A percentile compares a stretch with the other conserved stretches of the same genome.
These are phyloP conservation scores for Lytechinus variegatus DNA, from an alignment of 35 echinoderm and acorn worm species.

Conservation along the genomic window DNA sequence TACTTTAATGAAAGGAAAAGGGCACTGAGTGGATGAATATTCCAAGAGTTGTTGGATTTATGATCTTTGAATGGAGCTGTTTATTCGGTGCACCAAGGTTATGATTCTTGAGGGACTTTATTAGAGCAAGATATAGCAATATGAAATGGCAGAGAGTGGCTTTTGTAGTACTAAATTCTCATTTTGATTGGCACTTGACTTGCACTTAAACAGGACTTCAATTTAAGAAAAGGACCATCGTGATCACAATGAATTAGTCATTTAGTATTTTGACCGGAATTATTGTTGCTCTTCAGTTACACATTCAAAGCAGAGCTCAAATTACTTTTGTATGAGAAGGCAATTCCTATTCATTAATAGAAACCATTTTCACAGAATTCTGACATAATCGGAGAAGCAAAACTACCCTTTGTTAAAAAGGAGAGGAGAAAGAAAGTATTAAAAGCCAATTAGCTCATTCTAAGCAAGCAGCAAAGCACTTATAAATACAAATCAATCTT, in stretches of 20 bases:
- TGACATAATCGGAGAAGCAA: neutral
- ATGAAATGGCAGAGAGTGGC: neutral
- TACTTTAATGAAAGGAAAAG: neutral
- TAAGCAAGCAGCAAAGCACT: neutral
- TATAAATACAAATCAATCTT: neutral
- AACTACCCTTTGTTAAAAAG: neutral
- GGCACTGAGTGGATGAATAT: neutral
- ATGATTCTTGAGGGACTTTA: neutral
- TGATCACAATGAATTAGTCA: neutral
- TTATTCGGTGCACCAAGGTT: neutral
- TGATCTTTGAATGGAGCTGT: constrained; percentile 11
- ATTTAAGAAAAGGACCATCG: neutral
- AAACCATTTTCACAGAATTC: neutral
- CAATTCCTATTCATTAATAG: neutral
- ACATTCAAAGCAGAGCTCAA: neutral
- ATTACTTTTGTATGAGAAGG: neutral
- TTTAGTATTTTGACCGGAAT: neutral
- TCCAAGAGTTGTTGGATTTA: neutral
- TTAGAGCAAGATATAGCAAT: neutral
- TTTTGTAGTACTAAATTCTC: neutral
- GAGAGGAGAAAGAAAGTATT: neutral
- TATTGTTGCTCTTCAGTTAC: neutral
- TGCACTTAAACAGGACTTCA: neutral
- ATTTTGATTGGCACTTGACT: constrained; percentile 18
- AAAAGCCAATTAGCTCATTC: neutral